Evolutionary conservation across 2,797 vertebrate genomes (phyloP).

Genomic region (Centropyge bicolor): DNA sequence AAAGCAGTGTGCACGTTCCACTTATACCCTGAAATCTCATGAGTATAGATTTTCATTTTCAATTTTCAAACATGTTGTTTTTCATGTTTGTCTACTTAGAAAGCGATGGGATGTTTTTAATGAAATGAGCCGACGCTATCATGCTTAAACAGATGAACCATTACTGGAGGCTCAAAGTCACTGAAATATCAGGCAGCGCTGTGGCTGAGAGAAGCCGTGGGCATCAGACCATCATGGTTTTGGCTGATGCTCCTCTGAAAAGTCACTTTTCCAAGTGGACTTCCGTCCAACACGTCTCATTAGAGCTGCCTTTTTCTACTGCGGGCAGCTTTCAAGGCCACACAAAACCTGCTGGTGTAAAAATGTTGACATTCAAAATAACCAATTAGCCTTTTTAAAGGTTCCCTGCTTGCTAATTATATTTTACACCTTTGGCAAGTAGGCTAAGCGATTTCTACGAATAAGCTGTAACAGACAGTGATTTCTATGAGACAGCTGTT

Average conservation of each 20-base stretch:
- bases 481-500: slow-evolving; percentile 9
- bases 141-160: slow-evolving; percentile 28
- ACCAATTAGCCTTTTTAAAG: slow-evolving; percentile 48
- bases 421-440: slow-evolving; percentile 18
- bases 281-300: slow-evolving; percentile 41
- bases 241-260: slow-evolving; percentile 35
- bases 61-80: slow-evolving; percentile 7
- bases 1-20: slow-evolving; percentile 10
- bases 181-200: slow-evolving; percentile 6
- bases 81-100: neutral
- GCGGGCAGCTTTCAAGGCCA: slow-evolving; percentile 1
- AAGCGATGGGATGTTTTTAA: neutral
- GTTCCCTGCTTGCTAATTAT: slow-evolving; percentile 35
- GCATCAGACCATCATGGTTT: slow-evolving; percentile 44
- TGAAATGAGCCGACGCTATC: neutral
- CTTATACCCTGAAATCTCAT: slow-evolving; percentile 7
- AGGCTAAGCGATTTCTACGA: slow-evolving; percentile 3
- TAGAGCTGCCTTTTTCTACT: slow-evolving; percentile 37
- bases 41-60: slow-evolving; percentile 7
- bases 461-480: neutral
- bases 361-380: slow-evolving; percentile 54
- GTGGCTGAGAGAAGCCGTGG: slow-evolving; percentile 39
- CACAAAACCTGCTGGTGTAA: slow-evolving; percentile 31
- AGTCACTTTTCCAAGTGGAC: slow-evolving; percentile 31
- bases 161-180: slow-evolving; percentile 13